These are phyloP conservation scores for Mimumesa dahlbomi DNA, from an alignment of 2,888 invertebrate genomes.

Conservation along the genomic window DNA sequence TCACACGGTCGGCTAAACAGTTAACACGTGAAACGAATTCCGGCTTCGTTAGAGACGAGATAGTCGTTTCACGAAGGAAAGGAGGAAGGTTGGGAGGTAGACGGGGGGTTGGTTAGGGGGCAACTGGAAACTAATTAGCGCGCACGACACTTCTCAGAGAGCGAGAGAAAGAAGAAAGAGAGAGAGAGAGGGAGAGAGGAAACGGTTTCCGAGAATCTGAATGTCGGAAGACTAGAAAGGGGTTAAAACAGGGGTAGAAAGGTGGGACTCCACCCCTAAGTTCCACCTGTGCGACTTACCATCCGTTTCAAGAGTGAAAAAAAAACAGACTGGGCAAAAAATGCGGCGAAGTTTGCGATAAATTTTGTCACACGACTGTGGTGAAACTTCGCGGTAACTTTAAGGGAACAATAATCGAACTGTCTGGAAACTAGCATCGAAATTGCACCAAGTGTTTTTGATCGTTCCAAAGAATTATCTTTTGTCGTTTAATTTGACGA, in stretches of 20 bases:
- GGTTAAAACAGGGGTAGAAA: slow-evolving; percentile 49
- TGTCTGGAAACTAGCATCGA: too few relatives aligned
- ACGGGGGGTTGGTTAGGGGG: slow-evolving; percentile 8
- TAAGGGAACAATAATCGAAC: too few relatives aligned
- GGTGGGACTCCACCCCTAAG: slow-evolving; percentile 7
- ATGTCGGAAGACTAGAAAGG: slow-evolving; percentile 40
- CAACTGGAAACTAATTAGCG: slow-evolving; percentile 57
- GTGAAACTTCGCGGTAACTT: too few relatives aligned
- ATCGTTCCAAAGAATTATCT: too few relatives aligned
- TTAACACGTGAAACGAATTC: slow-evolving; percentile 2
- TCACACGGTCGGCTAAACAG: not conserved
- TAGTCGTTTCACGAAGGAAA: not conserved
- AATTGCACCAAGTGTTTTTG: too few relatives aligned
- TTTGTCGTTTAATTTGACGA: too few relatives aligned
- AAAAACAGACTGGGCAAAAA: too few relatives aligned
- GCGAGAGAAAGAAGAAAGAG: too few relatives aligned
- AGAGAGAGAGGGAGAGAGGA: slow-evolving; percentile 8
- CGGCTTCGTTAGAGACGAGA: not conserved
- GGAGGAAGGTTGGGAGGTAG: slow-evolving; percentile 6
- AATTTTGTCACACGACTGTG: too few relatives aligned
- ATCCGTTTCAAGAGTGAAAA: too few relatives aligned
- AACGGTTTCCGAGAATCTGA: slow-evolving; percentile 22
- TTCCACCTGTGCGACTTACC: not conserved
- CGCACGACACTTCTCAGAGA: slow-evolving; percentile 43
- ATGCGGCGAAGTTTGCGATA: too few relatives aligned